Percentiles rank a stretch among this genome's conserved stretches.
Evolutionary conservation across 2,888 invertebrate genomes (phyloP).

Genomic region (Apotomis capreana): DNA sequence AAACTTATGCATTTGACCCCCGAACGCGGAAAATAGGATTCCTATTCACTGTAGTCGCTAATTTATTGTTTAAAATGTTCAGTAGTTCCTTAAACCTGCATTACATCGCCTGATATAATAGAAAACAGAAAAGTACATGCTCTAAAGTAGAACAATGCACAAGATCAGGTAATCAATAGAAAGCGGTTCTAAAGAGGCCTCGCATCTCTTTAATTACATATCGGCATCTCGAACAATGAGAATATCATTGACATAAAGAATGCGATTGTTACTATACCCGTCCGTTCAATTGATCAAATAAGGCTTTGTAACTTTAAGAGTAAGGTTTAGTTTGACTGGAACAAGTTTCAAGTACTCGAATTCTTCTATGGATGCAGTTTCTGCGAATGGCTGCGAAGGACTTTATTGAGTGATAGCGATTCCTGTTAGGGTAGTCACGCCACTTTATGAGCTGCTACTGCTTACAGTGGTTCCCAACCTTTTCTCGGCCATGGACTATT

Average conservation of each 20-base stretch:
- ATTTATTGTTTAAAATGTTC: no score
- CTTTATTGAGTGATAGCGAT: constrained; percentile 29
- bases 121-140: neutral
- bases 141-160: constrained; percentile 1
- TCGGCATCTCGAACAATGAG: constrained; percentile 35
- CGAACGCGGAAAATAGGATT: no score
- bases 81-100: no score
- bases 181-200: constrained; percentile 25
- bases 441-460: constrained; percentile 23
- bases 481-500: no score
- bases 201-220: constrained; percentile 31
- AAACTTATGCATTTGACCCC: no score
- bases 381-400: constrained; percentile 30
- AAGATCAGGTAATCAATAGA: constrained; percentile 27
- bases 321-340: constrained; percentile 1
- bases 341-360: constrained; percentile 24
- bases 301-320: neutral
- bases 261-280: constrained; percentile 37
- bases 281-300: constrained; percentile 17
- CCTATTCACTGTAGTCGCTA: no score
- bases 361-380: constrained; percentile 36
- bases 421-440: constrained; percentile 10
- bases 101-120: no score
- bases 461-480: neutral
- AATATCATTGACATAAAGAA: constrained; percentile 41